phyloP scores from a whole-genome alignment of 2,888 invertebrate species.

The Cabera pusaria region DNA sequence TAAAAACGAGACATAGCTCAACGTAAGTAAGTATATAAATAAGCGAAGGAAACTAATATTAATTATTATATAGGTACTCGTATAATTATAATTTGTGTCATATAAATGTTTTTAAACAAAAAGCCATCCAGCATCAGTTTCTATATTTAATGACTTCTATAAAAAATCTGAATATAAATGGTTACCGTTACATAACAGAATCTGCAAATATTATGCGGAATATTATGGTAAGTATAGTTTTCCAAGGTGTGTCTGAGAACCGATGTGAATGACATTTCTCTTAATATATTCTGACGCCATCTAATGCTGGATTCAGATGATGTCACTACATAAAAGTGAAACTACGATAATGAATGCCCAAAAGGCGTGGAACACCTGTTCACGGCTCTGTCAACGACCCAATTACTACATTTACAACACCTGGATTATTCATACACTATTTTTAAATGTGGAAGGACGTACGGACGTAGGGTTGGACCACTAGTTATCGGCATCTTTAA shows the following conservation, averaged over 20 bases:
- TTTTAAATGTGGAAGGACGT: constrained; percentile 37
- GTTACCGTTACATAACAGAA: background rate
- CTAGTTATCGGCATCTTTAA: too few relatives aligned
- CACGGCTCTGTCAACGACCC: constrained; percentile 50
- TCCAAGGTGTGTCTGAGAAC: constrained; percentile 13
- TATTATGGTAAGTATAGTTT: constrained; percentile 6
- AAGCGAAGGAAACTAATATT: too few relatives aligned
- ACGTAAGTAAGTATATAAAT: too few relatives aligned
- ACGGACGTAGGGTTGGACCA: constrained; percentile 20
- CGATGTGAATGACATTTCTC: constrained; percentile 18
- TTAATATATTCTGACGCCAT: constrained; percentile 15
- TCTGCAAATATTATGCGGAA: background rate
- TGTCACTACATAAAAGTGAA: constrained; percentile 48
- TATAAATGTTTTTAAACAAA: too few relatives aligned
- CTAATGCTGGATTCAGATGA: constrained; percentile 15
- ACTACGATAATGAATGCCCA: constrained; percentile 51
- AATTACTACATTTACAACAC: constrained; percentile 47
- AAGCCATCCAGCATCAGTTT: too few relatives aligned
- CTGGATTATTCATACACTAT: constrained; percentile 51
- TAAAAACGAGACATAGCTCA: too few relatives aligned
- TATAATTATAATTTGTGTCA: too few relatives aligned
- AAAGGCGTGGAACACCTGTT: constrained; percentile 50
- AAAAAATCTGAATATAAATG: too few relatives aligned
- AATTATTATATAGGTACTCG: too few relatives aligned
- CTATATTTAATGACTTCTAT: too few relatives aligned